Evolutionary conservation across 92 coral and sea anemone species (phyloP).

Genomic region (Plumapathes pennacea): DNA sequence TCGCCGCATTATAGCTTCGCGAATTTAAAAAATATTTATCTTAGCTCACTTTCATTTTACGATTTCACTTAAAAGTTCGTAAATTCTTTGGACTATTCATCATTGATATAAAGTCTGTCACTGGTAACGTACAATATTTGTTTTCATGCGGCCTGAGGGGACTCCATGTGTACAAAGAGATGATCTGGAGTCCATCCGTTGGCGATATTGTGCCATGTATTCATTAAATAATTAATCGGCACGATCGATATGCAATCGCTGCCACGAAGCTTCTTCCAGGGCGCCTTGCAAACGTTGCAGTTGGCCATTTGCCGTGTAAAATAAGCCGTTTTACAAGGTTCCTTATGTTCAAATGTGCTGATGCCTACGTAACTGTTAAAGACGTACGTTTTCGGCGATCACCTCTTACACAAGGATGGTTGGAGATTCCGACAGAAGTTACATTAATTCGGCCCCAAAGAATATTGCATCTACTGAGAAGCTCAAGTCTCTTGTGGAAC

Average conservation of each 20-base stretch:
- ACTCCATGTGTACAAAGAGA: conserved; percentile 28
- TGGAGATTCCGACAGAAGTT: conserved; percentile 44
- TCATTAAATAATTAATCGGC: conserved; percentile 44
- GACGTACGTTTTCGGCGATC: conserved; percentile 32
- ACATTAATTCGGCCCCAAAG: conserved; percentile 37
- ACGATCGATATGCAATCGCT: conserved; percentile 56
- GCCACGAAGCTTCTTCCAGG: conserved; percentile 52
- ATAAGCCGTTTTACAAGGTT: conserved; percentile 35
- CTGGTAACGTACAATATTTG: conserved; percentile 49
- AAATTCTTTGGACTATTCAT: too few relatives aligned
- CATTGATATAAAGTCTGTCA: too few relatives aligned
- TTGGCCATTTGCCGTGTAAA: conserved; percentile 42
- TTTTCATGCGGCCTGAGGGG: conserved; percentile 49
- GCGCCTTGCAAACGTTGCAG: conserved; percentile 23
- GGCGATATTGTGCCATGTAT: conserved; percentile 52
- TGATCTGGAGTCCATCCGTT: conserved; percentile 36
- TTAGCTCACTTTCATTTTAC: too few relatives aligned
- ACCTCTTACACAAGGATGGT: conserved; percentile 43
- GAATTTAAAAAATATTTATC: too few relatives aligned
- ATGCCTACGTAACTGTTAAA: conserved; percentile 24
- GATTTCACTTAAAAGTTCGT: too few relatives aligned
- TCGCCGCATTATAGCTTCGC: too few relatives aligned
- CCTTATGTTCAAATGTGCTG: conserved; percentile 30
- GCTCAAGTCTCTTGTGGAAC: conserved; percentile 32
- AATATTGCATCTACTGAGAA: conserved; percentile 19